Conservation (phyloP, 2,797 vertebrate genomes). For the Syndactyla subalaris region DNA sequence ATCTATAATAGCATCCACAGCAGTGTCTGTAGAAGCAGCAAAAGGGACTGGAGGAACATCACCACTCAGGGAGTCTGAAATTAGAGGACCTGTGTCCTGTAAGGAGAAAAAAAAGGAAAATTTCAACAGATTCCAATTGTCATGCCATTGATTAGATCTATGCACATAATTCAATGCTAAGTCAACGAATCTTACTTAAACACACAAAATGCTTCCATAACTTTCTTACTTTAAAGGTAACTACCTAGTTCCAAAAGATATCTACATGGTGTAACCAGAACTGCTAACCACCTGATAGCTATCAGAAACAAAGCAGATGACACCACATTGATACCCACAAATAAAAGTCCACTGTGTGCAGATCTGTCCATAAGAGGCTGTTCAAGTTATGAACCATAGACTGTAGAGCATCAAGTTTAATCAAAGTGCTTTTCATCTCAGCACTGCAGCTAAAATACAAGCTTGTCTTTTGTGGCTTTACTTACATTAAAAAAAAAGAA, state of each 20-base stretch:
- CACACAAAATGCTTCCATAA: background rate
- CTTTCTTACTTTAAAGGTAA: background rate
- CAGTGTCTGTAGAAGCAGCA: background rate
- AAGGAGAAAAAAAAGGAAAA: background rate
- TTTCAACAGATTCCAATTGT: background rate
- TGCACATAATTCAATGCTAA: rapidly evolving
- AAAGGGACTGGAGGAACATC: conserved; percentile 55
- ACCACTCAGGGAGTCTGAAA: background rate
- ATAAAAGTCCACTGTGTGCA: background rate
- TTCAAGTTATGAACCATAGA: background rate
- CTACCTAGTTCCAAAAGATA: background rate
- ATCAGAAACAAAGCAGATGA: background rate
- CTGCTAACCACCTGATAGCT: background rate
- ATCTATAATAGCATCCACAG: conserved; percentile 87
- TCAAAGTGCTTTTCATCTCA: background rate
- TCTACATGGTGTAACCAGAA: background rate
- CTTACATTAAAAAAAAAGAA: background rate
- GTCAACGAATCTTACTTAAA: background rate
- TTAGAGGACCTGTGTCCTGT: conserved; percentile 17
- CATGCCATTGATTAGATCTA: background rate
- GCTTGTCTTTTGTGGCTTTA: background rate
- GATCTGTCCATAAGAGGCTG: background rate
- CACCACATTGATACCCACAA: background rate
- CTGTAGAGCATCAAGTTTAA: background rate
- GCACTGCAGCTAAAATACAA: background rate